Conservation (phyloP, 30 jellyfish, hydroid and myxozoan genomes). For the Nemopilema nomurai region DNA sequence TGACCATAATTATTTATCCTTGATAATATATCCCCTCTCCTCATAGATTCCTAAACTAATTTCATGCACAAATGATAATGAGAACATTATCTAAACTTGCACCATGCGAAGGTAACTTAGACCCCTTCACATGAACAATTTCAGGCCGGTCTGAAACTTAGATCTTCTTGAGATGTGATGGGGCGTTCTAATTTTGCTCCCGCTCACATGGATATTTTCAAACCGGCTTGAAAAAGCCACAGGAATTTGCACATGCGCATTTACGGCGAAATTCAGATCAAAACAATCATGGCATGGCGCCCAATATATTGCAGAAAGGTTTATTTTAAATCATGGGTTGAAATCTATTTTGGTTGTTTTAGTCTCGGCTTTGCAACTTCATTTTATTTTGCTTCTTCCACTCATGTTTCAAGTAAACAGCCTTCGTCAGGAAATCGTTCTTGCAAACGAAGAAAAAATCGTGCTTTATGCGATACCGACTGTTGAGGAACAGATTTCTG, state of each 20-base stretch:
- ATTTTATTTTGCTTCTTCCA: conserved; percentile 22
- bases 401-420: conserved; percentile 2
- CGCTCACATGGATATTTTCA: conserved; percentile 2
- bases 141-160: background rate
- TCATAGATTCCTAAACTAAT: too few species aligned
- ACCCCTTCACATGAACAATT: background rate
- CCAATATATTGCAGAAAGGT: background rate
- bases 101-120: too few species aligned
- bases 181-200: background rate
- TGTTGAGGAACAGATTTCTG: background rate
- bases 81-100: too few species aligned
- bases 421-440: conserved; percentile 5
- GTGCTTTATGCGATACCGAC: conserved; percentile 1
- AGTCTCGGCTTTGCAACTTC: conserved; percentile 21
- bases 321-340: background rate
- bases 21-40: too few species aligned
- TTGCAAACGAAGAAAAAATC: background rate
- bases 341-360: conserved; percentile 11
- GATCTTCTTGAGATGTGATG: background rate
- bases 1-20: too few species aligned
- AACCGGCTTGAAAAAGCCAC: background rate
- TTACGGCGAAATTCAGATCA: background rate
- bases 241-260: background rate
- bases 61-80: too few species aligned
- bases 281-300: conserved; percentile 21